Base-by-base conservation (phyloP, 2,888 invertebrate species). In the Drosophila meridiana region DNA sequence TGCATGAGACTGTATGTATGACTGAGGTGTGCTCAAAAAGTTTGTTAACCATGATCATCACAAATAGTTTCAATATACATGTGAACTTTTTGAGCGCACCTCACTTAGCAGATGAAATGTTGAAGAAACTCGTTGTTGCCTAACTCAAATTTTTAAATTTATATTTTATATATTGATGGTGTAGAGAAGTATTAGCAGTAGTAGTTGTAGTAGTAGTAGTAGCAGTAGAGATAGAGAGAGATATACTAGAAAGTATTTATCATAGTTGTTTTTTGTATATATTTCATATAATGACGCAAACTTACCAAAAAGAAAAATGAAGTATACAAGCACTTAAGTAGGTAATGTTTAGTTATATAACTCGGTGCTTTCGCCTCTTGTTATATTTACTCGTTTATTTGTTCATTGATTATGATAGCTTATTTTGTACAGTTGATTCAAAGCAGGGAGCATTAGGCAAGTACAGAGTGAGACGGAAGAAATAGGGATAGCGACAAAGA, bases 281-380 rank as follows among this genome's bases (percentile, higher is more conserved):
- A 55, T 36, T 80, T 56, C 26, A 42, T 38, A 69, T 26, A 69
- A 80, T 72, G 66, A 75, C 82, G 73, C 73, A 72, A 85, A 85
- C 83, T 90, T 86, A 88, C 89, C 88, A 89, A 89, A 81, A 80
- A 63, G 64, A 73, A 83, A 87, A 81, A 79, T 78, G 63, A 80
- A 76, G 69, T 75, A 71, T 76, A 45, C 65, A 74, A 81, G 77
- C 87, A 72, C 61, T 80, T 74, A 66, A 76, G 20, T 50, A 50
- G 32, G 60, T 77, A 76, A 52, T 13, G 5, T 56, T 69, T 73
- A 67, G 40, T 63, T 78, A 70, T 58, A 62, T 69, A 57, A 52
- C 53, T 45, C 58, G 45, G 58, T 61, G 55, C 61, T 66, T 78
- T 80, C 32, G 66, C 8, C 52, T 48, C 58, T 70, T 64, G 20